Evolutionary conservation across 2,797 vertebrate species (phyloP), one percentile per base, ranked within the genome.

Genomic region (Cossypha dichroa): DNA sequence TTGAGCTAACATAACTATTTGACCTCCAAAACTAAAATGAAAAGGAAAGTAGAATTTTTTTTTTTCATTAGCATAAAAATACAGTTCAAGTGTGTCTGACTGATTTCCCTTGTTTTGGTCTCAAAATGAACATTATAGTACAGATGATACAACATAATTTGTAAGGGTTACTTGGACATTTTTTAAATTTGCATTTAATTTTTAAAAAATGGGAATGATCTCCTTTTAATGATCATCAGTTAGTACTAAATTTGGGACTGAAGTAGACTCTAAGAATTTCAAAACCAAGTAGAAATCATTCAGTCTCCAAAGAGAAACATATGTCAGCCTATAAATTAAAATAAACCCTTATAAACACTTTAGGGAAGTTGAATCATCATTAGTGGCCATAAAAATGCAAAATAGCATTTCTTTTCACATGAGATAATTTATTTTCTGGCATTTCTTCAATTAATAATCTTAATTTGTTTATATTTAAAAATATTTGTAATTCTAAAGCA

Each of bases 121-220:
- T 7, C 5, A 23, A 38, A 40, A 67, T 79, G 17, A 77, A n/a
- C 0, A 8, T 67, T 40, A 10, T 62, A 55, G 21, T 46, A 34
- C 17, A 54, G 8, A 18, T 82, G 23, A 52, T 67, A 75, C 68
- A 72, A 70, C 4, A 15, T 3, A 26, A 11, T 33, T 49, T 31
- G 6, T 58, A 21, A 69, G 51, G 11, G 21, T 73, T 34, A 34
- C 28, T 21, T 72, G 15, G 58, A 20, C 0, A 51, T 48, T 51
- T 72, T 79, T 74, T 60, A 12, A 48, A 7, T 45, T 83, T 13
- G 17, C 1, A 15, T 82, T 72, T 66, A 34, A n/a, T 67, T 15
- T 15, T 0, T 1, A 31, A 56, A 82, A 64, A 73, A 14, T 10
- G 2, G 1, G 5, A 10, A 38, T 74, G 11, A 14, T 56, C 9